These are phyloP conservation scores for Scolanthus callimorphus DNA, from an alignment of 92 coral and sea anemone species.

Conservation along the genomic window DNA sequence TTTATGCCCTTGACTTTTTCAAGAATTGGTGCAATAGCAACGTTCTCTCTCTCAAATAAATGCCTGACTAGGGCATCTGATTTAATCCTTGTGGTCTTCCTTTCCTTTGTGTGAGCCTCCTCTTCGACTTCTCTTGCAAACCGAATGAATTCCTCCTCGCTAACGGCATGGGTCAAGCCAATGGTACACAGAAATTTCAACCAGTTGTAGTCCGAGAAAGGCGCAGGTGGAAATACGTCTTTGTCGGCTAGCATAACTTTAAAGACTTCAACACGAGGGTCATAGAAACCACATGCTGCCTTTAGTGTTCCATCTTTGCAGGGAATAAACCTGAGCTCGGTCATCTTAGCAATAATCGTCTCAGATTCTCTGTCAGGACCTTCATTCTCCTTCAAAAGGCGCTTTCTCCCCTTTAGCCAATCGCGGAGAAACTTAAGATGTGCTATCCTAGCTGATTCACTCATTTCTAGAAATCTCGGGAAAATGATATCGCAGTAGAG, in stretches of 20 bases:
- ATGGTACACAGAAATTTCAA: conserved; percentile 32
- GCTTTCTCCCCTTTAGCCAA: not conserved
- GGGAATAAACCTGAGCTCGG: not conserved
- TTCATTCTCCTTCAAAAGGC: not conserved
- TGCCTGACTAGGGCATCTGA: conserved; percentile 36
- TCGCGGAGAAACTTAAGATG: conserved; percentile 15
- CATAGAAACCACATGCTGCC: conserved; percentile 41
- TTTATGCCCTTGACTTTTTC: conserved; percentile 13
- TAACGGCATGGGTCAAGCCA: conserved; percentile 48
- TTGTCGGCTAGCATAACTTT: conserved; percentile 24
- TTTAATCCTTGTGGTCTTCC: conserved; percentile 18
- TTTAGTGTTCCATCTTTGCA: conserved; percentile 10
- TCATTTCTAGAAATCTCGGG: not conserved
- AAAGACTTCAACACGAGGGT: conserved; percentile 50
- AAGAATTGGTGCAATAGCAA: conserved; percentile 1
- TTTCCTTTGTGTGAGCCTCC: conserved; percentile 17
- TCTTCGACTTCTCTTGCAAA: conserved; percentile 50
- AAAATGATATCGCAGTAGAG: conserved; percentile 42
- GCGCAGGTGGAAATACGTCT: conserved; percentile 44
- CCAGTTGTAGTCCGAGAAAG: conserved; percentile 41
- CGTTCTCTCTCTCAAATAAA: conserved; percentile 15
- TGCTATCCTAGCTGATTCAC: not conserved
- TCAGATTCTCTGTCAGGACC: not conserved
- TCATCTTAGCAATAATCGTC: conserved; percentile 5
- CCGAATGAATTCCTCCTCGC: conserved; percentile 5